Conservation (phyloP, 2,113 vertebrate species). For the Coryphaenoides rupestris region DNA sequence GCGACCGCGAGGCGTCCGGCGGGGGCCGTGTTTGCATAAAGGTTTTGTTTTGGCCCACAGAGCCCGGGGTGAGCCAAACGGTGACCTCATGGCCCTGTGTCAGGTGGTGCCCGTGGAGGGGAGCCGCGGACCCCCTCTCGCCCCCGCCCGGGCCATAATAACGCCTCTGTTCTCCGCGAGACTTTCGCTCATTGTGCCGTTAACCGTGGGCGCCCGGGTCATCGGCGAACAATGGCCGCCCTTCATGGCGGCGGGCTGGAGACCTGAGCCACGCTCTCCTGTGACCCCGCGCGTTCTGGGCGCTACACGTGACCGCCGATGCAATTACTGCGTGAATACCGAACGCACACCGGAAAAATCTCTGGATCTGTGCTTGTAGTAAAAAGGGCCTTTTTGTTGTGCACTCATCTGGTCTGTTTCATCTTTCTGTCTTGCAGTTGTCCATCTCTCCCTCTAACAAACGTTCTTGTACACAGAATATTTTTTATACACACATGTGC, state of each 20-base stretch:
- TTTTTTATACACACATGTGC: no score
- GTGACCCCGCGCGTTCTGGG: background rate
- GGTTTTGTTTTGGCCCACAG: background rate
- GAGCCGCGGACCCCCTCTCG: slow-evolving; percentile 43
- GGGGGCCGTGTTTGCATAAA: background rate
- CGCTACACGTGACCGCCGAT: no score
- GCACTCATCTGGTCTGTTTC: background rate
- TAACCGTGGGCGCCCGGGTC: slow-evolving; percentile 52
- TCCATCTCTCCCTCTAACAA: background rate
- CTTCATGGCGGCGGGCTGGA: slow-evolving; percentile 51
- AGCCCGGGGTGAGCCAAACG: background rate
- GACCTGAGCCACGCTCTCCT: slow-evolving; percentile 10
- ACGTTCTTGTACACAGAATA: background rate
- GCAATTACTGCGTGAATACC: no score
- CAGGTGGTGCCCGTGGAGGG: slow-evolving; percentile 31
- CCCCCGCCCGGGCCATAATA: slow-evolving; percentile 33
- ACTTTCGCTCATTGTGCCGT: slow-evolving; percentile 69
- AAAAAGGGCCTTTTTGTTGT: slow-evolving; percentile 1
- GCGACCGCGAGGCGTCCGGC: background rate
- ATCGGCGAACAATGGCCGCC: slow-evolving; percentile 69
- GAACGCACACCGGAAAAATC: no score
- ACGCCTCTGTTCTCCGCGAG: slow-evolving; percentile 61
- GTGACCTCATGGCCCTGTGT: slow-evolving; percentile 43
- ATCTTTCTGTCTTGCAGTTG: slow-evolving; percentile 1
- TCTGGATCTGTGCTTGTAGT: no score